A percentile compares a stretch with the other conserved stretches of the same genome.
Conservation (phyloP, 2,888 invertebrate species). For the Cheilosia soror region DNA sequence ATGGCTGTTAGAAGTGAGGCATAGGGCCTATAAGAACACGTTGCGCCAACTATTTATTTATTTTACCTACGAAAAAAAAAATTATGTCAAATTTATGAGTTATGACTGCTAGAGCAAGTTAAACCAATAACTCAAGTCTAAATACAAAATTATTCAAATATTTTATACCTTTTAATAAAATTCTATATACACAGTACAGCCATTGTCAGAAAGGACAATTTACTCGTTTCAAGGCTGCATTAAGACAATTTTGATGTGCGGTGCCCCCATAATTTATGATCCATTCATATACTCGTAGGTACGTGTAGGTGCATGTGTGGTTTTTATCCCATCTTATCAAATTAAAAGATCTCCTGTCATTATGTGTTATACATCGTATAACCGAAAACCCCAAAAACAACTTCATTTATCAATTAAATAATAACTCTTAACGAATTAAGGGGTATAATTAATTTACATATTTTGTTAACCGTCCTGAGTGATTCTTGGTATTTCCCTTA, state of each 20-base stretch:
- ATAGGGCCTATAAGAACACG: too few species aligned
- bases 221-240: conserved; percentile 10
- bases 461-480: conserved; percentile 68
- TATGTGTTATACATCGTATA: conserved; percentile 36
- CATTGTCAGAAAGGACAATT: not conserved
- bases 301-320: not conserved
- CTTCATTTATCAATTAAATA: conserved; percentile 74
- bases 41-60: too few species aligned
- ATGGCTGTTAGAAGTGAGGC: too few species aligned
- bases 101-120: not conserved
- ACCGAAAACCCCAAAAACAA: conserved; percentile 48
- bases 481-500: conserved; percentile 71
- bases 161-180: not conserved
- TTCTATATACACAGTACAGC: not conserved
- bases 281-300: not conserved
- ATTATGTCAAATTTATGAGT: not conserved
- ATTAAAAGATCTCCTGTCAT: conserved; percentile 24
- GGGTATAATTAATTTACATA: conserved; percentile 74
- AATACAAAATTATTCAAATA: too few species aligned
- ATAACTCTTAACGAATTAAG: conserved; percentile 71
- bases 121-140: conserved; percentile 4
- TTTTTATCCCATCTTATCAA: conserved; percentile 29
- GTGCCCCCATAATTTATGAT: conserved; percentile 1
- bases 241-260: not conserved
- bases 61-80: too few species aligned